Evolutionary conservation across 2,797 vertebrate species (phyloP), one percentile per base, ranked within the genome.

Genomic region (Oreonectes daqikongensis): DNA sequence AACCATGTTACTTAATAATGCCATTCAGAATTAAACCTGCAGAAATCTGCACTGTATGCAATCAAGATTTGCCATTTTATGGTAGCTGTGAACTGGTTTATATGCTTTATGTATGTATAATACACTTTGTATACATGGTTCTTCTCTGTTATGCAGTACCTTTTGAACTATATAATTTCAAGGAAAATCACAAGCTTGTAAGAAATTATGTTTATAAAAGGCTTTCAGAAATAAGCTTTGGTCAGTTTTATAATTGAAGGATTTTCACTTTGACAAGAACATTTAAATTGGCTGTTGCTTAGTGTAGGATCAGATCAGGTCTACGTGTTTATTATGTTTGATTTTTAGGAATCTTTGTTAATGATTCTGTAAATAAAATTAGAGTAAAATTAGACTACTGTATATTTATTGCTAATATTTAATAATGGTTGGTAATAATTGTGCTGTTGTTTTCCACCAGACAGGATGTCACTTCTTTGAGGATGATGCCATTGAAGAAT

Each of bases 1-100:
- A 72, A 44, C 28, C 7, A 12, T 63, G 65, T 44, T 10, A 53
- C 67, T 12, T 15, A 44, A 42, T 35, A 63, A 75, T 35, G 59
- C 15, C 40, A n/a, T 67, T 44, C 20, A 60, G 38, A 32, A 67
- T 66, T 24, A 75, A 40, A 30, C 53, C 30, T 20, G 38, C n/a
- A 57, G 50, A 44, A 67, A 67, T 18, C 35, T 2, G 2, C 10
- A 20, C 32, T 11, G 1, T 4, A n/a, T 15, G 5, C 26, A 22
- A 40, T 67, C 53, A 15, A 22, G 35, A 55, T 40, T 66, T 44
- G 20, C 14, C 20, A 42, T 42, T 5, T 55, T 35, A 24, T 8
- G 12, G 1, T 20, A 15, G 4, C 69, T n/a, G 18, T n/a, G 8
- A 20, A 72, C 28, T 48, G 69, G 42, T 72, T 30, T 9, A 15